phyloP scores from a whole-genome alignment of 2,113 vertebrate species.

The Neogobius melanostomus region DNA sequence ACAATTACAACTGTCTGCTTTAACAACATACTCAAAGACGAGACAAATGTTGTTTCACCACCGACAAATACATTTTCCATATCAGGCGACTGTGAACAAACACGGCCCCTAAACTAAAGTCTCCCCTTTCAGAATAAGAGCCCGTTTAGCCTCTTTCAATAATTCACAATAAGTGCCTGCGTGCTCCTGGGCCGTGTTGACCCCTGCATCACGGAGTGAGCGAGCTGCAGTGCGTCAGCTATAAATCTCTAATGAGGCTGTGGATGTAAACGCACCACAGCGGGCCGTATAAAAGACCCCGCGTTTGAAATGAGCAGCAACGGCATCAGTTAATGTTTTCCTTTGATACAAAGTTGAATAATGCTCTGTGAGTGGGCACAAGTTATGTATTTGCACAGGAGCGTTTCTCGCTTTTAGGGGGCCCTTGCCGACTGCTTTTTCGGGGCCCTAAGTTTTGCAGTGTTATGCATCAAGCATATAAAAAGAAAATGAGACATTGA shows the following conservation, averaged over 20 bases:
- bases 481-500: too few species aligned
- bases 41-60: not conserved
- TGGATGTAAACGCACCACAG: slow-evolving; percentile 61
- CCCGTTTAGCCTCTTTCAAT: slow-evolving; percentile 14
- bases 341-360: slow-evolving; percentile 1
- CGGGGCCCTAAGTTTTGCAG: too few species aligned
- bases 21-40: too few species aligned
- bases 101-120: not conserved
- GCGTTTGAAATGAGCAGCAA: slow-evolving; percentile 23
- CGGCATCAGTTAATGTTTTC: slow-evolving; percentile 3
- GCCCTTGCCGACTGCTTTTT: too few species aligned
- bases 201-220: slow-evolving; percentile 45
- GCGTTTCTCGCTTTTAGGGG: too few species aligned
- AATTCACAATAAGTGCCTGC: slow-evolving; percentile 31
- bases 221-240: slow-evolving; percentile 50
- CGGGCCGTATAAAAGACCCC: slow-evolving; percentile 39
- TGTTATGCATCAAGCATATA: too few species aligned
- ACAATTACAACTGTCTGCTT: too few species aligned
- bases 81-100: not conserved
- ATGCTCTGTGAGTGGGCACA: not conserved
- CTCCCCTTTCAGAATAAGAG: slow-evolving; percentile 6
- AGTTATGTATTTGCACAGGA: too few species aligned
- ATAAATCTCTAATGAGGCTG: slow-evolving; percentile 66
- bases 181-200: slow-evolving; percentile 27
- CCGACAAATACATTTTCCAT: not conserved